These are phyloP conservation scores for Onychostruthus taczanowskii DNA, from an alignment of 2,113 vertebrate species.

Conservation along the genomic window DNA sequence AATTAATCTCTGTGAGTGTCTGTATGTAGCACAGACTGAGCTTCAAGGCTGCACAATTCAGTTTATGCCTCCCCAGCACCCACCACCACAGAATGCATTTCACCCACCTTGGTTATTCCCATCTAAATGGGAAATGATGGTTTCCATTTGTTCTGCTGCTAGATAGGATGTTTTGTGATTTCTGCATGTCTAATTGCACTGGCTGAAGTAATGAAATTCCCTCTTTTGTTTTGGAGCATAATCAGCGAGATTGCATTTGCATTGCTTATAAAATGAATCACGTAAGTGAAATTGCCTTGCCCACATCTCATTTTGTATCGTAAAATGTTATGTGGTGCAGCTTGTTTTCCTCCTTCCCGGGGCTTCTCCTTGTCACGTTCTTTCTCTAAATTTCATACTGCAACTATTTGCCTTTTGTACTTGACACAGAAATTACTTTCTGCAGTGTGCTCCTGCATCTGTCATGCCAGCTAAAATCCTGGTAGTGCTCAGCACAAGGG, in stretches of 20 bases:
- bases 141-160: conserved; percentile 31
- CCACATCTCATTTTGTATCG: conserved; percentile 62
- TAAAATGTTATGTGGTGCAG: conserved; percentile 68
- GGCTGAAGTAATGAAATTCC: conserved; percentile 67
- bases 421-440: conserved; percentile 36
- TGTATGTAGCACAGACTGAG: neutral
- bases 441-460: neutral
- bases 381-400: conserved; percentile 7
- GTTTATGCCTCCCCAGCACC: neutral
- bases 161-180: conserved; percentile 4
- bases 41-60: neutral
- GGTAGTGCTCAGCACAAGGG: neutral
- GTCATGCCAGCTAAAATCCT: conserved; percentile 21
- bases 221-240: conserved; percentile 70
- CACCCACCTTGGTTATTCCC: neutral
- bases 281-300: conserved; percentile 66
- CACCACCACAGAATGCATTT: neutral
- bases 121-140: neutral
- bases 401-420: conserved; percentile 3
- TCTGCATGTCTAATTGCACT: conserved; percentile 34
- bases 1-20: neutral
- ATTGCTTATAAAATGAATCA: conserved; percentile 61
- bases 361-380: conserved; percentile 35
- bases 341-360: conserved; percentile 40
- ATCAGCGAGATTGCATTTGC: conserved; percentile 73